Evolutionary conservation across 2,113 vertebrate genomes (phyloP).

Genomic region (Hucho hucho): DNA sequence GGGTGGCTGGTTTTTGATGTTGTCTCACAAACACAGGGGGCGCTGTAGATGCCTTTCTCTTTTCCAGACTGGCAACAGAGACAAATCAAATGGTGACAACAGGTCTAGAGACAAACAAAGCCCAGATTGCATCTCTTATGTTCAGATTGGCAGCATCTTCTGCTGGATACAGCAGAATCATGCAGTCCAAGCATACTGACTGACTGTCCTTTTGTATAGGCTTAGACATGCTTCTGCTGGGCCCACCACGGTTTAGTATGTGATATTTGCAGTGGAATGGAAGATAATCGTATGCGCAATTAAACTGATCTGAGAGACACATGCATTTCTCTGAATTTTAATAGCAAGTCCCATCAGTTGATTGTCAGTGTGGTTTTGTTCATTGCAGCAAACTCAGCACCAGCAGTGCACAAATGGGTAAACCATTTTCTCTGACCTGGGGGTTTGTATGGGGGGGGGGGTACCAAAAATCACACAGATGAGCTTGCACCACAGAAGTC

Average conservation of each 20-base stretch:
- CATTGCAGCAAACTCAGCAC: constrained; percentile 14
- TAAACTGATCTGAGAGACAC: not conserved
- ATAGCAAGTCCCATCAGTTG: constrained; percentile 43
- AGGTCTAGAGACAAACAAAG: constrained; percentile 34
- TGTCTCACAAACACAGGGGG: constrained; percentile 43
- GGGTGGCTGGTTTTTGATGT: constrained; percentile 9
- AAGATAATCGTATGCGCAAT: not conserved
- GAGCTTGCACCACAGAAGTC: constrained; percentile 82
- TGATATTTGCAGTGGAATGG: not conserved
- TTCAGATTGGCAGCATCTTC: constrained; percentile 2
- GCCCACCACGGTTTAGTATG: not conserved
- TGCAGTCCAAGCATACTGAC: constrained; percentile 27
- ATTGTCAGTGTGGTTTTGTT: constrained; percentile 15
- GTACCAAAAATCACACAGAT: constrained; percentile 64
- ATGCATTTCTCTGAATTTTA: constrained; percentile 8
- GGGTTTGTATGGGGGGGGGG: not conserved
- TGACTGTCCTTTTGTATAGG: not conserved
- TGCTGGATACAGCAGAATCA: constrained; percentile 24
- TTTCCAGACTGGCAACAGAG: constrained; percentile 22
- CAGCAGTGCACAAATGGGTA: constrained; percentile 32
- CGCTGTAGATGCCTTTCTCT: constrained; percentile 12
- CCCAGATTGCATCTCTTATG: not conserved
- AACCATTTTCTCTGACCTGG: constrained; percentile 34
- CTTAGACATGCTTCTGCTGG: not conserved
- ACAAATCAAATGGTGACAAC: constrained; percentile 57